phyloP scores from a whole-genome alignment of 2,797 vertebrate species.

The Arvicola amphibius region DNA sequence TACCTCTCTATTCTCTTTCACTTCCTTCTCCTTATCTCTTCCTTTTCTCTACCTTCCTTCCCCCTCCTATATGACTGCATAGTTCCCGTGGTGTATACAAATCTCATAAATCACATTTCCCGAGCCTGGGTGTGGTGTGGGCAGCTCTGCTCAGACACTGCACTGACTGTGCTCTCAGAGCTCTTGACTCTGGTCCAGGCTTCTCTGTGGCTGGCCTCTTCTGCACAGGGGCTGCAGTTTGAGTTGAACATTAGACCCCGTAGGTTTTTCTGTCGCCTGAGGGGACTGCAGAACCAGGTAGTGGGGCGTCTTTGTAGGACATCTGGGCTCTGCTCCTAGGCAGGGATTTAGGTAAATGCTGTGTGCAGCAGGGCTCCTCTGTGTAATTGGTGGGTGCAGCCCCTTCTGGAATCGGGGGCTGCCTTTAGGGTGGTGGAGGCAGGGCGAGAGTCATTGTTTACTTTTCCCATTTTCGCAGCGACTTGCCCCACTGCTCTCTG shows the following conservation, averaged over 20 bases:
- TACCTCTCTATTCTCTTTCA: too few species aligned
- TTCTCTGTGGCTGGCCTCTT: background rate
- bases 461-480: background rate
- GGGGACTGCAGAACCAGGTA: conserved; percentile 34
- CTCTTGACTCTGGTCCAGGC: background rate
- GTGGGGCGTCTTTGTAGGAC: conserved; percentile 40
- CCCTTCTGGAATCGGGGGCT: background rate
- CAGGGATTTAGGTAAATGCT: conserved; percentile 59
- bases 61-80: rapidly evolving
- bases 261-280: conserved; percentile 36
- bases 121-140: background rate
- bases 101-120: too few species aligned
- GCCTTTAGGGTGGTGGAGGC: background rate
- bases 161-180: background rate
- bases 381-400: conserved; percentile 34
- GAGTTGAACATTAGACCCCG: background rate
- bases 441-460: background rate
- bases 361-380: background rate
- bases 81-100: background rate
- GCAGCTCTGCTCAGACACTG: background rate
- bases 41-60: rapidly evolving
- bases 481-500: background rate
- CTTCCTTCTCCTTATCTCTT: rapidly evolving
- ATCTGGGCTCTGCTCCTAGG: conserved; percentile 41
- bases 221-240: background rate